Base-by-base conservation (phyloP, 1,140 invertebrate species). In the Drosophila auraria region DNA sequence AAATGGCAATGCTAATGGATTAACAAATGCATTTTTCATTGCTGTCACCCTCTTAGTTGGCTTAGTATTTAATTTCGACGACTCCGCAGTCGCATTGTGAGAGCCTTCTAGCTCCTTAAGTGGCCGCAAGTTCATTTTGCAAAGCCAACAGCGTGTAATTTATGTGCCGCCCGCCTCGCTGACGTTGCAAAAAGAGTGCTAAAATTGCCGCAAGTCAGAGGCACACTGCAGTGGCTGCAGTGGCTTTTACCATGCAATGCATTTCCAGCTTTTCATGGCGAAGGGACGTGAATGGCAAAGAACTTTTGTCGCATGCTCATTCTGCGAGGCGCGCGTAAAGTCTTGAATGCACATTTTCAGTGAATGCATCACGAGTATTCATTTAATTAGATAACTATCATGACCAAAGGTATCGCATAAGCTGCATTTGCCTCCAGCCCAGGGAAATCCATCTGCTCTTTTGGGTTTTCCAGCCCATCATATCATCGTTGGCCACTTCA, bases 11-110 rank as follows among this genome's bases (percentile, higher is more conserved):
- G 68, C 72, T 87, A 89, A 87, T 87, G 81, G 81, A 87, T 87
- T 83, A 81, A 64, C 42, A 58, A 72, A 47, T 83, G 81, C 80
- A 87, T 87, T 83, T 87, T 87, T 65, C 45, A 87, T 87, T 30
- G 62, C 42, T 36, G 23, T 27, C 75, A 40, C 65, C 49, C 45
- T 40, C 42, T 40, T 40, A 66, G 60, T 71, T 57, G 57, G 47
- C 69, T 87, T 63, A 83, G 83, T 83, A 87, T 83, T 87, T 87
- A 66, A 87, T 80, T 78, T 47, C 44, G 27, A 45, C 47, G 25
- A 45, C 59, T 60, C 53, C 49, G 64, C 49, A 25, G 47, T 53
- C 42, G 50, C 23, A 50, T 54, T 66, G 57, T 56, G 15, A 36
- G 40, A 57, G 25, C 42, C 47, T 54, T 50, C 51, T 36, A 44